A percentile compares a stretch with the other conserved stretches of the same genome.
Conservation (phyloP, 2,113 vertebrate species). For the Willisornis vidua region DNA sequence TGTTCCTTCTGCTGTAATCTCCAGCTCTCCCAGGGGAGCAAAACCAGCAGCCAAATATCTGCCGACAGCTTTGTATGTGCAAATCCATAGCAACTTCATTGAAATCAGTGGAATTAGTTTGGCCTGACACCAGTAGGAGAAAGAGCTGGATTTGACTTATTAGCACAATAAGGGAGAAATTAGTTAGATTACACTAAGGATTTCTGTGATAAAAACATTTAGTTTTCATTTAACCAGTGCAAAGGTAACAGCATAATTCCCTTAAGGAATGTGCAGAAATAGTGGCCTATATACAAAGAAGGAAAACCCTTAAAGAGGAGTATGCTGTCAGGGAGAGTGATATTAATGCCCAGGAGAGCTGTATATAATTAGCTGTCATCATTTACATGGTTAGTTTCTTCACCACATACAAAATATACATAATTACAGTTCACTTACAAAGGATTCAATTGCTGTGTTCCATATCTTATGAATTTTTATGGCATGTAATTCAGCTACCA, state of each 20-base stretch:
- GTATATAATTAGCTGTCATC: conserved; percentile 67
- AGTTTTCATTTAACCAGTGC: conserved; percentile 35
- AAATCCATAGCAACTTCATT: conserved; percentile 41
- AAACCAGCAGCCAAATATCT: conserved; percentile 26
- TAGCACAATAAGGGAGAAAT: conserved; percentile 39
- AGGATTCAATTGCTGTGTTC: conserved; percentile 4
- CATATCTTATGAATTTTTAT: conserved; percentile 33
- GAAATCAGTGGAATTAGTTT: conserved; percentile 43
- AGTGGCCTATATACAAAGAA: neutral
- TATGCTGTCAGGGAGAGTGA: conserved; percentile 49
- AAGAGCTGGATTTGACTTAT: conserved; percentile 47
- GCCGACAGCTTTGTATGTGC: neutral
- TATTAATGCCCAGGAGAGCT: conserved; percentile 58
- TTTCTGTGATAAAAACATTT: conserved; percentile 54
- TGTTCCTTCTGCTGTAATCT: neutral
- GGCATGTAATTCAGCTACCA: neutral
- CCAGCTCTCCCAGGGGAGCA: neutral
- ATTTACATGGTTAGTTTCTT: conserved; percentile 65
- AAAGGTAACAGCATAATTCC: conserved; percentile 33
- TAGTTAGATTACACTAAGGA: conserved; percentile 43
- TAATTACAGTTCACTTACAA: conserved; percentile 59
- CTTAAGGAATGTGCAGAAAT: conserved; percentile 30
- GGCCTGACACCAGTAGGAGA: conserved; percentile 35
- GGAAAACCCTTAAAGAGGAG: conserved; percentile 46
- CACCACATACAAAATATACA: conserved; percentile 52